Percentiles rank a stretch among this genome's conserved stretches.
Conservation (phyloP, 2,113 vertebrate genomes). For the rat (Rattus norvegicus) region GRCr8 NC_086040.1:37234001-37234500, state of each 20-base stretch:
- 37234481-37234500: neutral
- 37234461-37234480: neutral
- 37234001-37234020: neutral
- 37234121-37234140: neutral
- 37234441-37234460: neutral
- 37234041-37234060: neutral
- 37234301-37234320: constrained; percentile 8
- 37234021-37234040: neutral
- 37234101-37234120: neutral
- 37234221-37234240: neutral
- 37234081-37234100: accelerated
- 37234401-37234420: neutral
- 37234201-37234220: neutral
- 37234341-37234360: constrained; percentile 4
- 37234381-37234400: neutral
- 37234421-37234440: neutral
- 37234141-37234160: neutral
- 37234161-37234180: neutral
- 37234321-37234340: constrained; percentile 48
- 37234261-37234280: neutral
- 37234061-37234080: neutral
- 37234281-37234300: neutral
- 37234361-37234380: neutral
- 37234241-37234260: neutral
- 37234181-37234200: neutral